Conservation (phyloP, 1,140 invertebrate genomes). For the Drosophila aff. region DNA sequence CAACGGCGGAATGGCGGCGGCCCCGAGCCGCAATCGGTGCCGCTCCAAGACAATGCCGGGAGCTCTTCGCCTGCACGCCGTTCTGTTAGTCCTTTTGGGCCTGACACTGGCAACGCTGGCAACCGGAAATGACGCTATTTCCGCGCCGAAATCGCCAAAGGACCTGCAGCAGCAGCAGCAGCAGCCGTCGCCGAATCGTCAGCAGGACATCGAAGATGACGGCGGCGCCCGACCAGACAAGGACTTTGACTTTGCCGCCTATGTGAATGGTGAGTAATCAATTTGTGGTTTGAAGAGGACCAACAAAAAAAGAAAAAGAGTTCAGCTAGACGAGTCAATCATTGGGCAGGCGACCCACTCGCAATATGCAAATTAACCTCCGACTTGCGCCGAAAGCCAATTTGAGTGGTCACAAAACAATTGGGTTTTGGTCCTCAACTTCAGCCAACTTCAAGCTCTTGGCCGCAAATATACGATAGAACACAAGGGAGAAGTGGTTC, state of each 20-base stretch:
- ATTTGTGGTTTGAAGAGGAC: neutral
- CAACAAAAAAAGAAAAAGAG: neutral
- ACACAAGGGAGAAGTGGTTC: no score
- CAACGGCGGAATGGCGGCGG: constrained; percentile 38
- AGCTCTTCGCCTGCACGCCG: neutral
- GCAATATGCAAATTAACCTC: constrained; percentile 29
- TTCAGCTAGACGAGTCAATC: constrained; percentile 5
- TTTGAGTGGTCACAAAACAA: constrained; percentile 31
- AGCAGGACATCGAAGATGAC: constrained; percentile 34
- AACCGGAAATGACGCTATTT: constrained; percentile 70
- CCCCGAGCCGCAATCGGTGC: constrained; percentile 21
- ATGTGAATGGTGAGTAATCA: constrained; percentile 58
- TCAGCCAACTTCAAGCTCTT: neutral
- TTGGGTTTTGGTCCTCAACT: constrained; percentile 6
- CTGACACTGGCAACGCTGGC: constrained; percentile 11
- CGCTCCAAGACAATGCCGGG: constrained; percentile 35
- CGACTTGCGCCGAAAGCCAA: constrained; percentile 17
- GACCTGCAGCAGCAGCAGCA: constrained; percentile 14
- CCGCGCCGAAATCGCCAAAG: constrained; percentile 32
- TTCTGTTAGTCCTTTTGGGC: constrained; percentile 18
- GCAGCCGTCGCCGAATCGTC: constrained; percentile 2
- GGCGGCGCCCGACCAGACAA: constrained; percentile 11
- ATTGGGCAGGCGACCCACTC: neutral
- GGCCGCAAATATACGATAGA: constrained; percentile 2
- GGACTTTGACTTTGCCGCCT: constrained; percentile 61